phyloP scores from a whole-genome alignment of 2,888 invertebrate genomes.

The Elmis aenea region DNA sequence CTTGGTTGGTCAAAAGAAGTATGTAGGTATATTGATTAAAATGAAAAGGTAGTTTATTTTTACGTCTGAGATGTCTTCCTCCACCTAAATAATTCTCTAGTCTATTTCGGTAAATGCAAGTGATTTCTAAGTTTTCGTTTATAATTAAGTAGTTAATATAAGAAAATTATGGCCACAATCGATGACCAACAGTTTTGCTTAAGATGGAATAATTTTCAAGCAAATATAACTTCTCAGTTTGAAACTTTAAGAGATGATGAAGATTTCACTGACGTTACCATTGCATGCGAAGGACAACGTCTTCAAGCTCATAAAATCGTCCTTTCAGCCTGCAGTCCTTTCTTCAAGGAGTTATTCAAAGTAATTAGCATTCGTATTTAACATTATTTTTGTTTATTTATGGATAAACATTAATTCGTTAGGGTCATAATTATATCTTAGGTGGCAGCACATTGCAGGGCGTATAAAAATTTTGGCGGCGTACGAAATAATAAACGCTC shows the following conservation, averaged over 20 bases:
- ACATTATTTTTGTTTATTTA: conserved; percentile 37
- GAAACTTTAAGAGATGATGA: conserved; percentile 79
- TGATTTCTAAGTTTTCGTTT: conserved; percentile 6
- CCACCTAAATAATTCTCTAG: conserved; percentile 5
- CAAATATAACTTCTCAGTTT: conserved; percentile 81
- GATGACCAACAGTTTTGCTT: conserved; percentile 84
- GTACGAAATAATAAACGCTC: not conserved
- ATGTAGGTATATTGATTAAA: conserved; percentile 46
- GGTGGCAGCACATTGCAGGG: conserved; percentile 34
- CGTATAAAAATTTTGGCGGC: conserved; percentile 47
- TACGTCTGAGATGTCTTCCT: conserved; percentile 34
- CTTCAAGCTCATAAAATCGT: conserved; percentile 83
- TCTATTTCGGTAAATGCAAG: conserved; percentile 11
- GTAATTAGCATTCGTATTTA: conserved; percentile 49
- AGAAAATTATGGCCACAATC: conserved; percentile 43
- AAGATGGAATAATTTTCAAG: conserved; percentile 87
- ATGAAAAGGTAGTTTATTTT: conserved; percentile 44
- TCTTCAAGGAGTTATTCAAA: conserved; percentile 82
- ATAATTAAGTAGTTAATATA: conserved; percentile 9
- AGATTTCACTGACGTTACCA: conserved; percentile 83
- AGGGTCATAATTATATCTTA: conserved; percentile 52
- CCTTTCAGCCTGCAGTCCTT: conserved; percentile 81
- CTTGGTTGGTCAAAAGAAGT: conserved; percentile 45
- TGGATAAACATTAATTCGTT: conserved; percentile 55
- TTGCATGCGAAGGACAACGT: conserved; percentile 79